phyloP scores from a whole-genome alignment of 2,888 invertebrate genomes.

The Psylliodes chrysocephalus region DNA sequence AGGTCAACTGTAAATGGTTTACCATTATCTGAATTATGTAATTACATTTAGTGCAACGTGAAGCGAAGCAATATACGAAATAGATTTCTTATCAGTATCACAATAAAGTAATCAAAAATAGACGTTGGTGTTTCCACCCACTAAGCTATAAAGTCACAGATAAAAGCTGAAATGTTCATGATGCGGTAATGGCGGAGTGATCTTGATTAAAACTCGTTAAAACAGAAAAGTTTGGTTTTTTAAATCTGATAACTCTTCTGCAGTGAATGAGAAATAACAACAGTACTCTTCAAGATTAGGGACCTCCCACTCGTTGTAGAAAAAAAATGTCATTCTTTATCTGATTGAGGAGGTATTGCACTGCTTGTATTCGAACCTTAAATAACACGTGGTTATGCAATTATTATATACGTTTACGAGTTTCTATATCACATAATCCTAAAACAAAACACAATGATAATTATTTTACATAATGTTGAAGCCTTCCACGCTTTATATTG shows the following conservation, averaged over 20 bases:
- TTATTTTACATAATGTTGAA: no score
- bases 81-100: constrained; percentile 59
- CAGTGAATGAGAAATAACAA: constrained; percentile 16
- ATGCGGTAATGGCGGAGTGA: constrained; percentile 48
- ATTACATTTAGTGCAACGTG: constrained; percentile 37
- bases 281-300: constrained; percentile 10
- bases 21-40: constrained; percentile 24
- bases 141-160: constrained; percentile 54
- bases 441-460: no score
- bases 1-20: constrained; percentile 7
- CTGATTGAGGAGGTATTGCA: no score
- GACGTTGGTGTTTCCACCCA: constrained; percentile 60
- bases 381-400: no score
- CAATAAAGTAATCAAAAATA: constrained; percentile 60
- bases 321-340: background rate
- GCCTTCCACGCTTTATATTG: no score
- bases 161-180: constrained; percentile 54
- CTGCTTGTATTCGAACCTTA: no score
- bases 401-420: no score
- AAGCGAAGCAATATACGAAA: constrained; percentile 42
- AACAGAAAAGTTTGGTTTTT: constrained; percentile 27
- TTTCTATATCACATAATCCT: no score
- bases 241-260: constrained; percentile 8
- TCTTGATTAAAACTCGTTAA: constrained; percentile 33
- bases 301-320: constrained; percentile 11